These are phyloP conservation scores for Tethea ocularis DNA, from an alignment of 2,888 invertebrate species.

Conservation along the genomic window DNA sequence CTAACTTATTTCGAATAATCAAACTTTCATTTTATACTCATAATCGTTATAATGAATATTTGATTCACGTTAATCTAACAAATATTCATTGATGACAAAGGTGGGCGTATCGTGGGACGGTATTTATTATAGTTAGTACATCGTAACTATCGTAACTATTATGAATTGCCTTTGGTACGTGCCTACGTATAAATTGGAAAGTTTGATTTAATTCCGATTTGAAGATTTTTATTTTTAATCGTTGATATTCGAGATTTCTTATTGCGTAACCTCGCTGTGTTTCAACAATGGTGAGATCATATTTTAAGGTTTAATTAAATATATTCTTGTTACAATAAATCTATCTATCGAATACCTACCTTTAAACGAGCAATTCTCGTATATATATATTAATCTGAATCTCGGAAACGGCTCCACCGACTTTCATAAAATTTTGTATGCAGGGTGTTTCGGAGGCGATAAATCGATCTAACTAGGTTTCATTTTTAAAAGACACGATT, in stretches of 20 bases:
- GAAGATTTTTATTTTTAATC: neutral
- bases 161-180: constrained; percentile 32
- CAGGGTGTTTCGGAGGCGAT: too few relatives aligned
- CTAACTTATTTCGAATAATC: constrained; percentile 19
- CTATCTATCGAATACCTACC: too few relatives aligned
- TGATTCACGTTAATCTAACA: constrained; percentile 24
- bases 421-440: too few relatives aligned
- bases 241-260: neutral
- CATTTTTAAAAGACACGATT: too few relatives aligned
- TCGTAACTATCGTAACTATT: constrained; percentile 28
- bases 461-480: too few relatives aligned
- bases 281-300: neutral
- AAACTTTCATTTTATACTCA: constrained; percentile 23
- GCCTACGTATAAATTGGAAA: constrained; percentile 23
- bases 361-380: too few relatives aligned
- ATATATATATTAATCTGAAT: too few relatives aligned
- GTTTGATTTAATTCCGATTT: constrained; percentile 13
- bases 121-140: constrained; percentile 44
- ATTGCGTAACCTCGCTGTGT: neutral
- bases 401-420: too few relatives aligned
- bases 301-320: neutral
- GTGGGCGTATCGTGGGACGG: constrained; percentile 52
- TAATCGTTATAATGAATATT: constrained; percentile 24
- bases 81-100: constrained; percentile 23
- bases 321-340: too few relatives aligned